Conservation (phyloP, 2,113 vertebrate genomes). For the Macroglossus sobrinus region DNA sequence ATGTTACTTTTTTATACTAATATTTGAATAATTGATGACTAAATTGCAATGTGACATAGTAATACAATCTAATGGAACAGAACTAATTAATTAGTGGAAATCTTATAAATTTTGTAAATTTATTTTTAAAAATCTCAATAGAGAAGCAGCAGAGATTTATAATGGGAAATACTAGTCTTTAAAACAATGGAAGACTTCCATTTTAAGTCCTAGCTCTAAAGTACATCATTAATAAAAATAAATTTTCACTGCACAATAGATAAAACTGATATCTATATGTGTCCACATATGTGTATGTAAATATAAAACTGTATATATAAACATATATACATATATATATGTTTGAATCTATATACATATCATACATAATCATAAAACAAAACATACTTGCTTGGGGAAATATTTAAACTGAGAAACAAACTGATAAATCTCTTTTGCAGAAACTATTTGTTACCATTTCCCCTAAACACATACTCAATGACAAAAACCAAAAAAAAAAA, state of each 20-base stretch:
- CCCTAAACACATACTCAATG: slow-evolving; percentile 18
- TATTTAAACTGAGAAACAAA: slow-evolving; percentile 53
- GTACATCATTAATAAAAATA: slow-evolving; percentile 12
- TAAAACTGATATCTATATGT: background rate
- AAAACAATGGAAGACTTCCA: background rate
- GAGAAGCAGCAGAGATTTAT: background rate
- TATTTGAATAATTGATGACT: slow-evolving; percentile 8
- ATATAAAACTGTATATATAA: background rate
- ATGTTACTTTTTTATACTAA: background rate
- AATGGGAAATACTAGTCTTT: background rate
- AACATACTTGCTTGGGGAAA: slow-evolving; percentile 28
- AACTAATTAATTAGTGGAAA: background rate
- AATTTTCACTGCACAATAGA: background rate
- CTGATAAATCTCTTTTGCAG: background rate
- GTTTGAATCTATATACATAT: background rate
- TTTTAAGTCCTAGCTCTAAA: slow-evolving; percentile 26
- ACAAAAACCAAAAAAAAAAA: slow-evolving; percentile 31
- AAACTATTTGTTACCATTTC: slow-evolving; percentile 40
- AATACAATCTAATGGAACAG: background rate
- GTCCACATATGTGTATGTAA: background rate
- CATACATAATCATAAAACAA: slow-evolving; percentile 34
- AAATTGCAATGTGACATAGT: background rate
- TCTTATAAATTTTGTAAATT: background rate
- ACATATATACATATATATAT: no score
- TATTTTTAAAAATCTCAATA: background rate